A percentile compares a stretch with the other conserved stretches of the same genome.
These are phyloP conservation scores for Pipra filicauda DNA, from an alignment of 2,113 vertebrate species.

Conservation along the genomic window DNA sequence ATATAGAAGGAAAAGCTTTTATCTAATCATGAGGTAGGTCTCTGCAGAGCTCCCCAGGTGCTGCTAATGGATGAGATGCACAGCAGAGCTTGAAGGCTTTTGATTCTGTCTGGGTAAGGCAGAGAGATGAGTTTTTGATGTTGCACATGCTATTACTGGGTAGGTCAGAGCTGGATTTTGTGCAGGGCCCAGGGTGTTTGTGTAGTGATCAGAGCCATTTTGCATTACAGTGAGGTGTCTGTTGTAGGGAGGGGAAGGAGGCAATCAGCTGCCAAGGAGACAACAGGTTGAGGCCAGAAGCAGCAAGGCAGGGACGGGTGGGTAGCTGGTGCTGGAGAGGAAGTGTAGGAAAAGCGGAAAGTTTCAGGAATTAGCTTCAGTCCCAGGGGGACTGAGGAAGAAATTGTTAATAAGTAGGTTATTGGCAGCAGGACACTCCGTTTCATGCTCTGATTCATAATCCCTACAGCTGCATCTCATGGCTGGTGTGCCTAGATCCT, in stretches of 20 bases:
- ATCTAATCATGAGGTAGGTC: conserved; percentile 36
- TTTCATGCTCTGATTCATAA: background rate
- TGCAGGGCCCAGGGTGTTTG: background rate
- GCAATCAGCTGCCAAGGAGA: background rate
- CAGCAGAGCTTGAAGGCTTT: background rate
- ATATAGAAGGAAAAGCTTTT: conserved; percentile 65
- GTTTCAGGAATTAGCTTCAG: background rate
- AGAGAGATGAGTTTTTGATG: background rate
- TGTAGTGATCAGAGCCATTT: background rate
- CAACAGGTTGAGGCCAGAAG: fast-evolving
- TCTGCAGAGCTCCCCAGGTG: background rate
- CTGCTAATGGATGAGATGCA: conserved; percentile 24
- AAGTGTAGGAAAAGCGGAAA: background rate
- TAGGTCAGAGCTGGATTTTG: background rate
- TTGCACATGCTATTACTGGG: background rate
- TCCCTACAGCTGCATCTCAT: background rate
- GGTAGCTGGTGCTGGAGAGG: background rate
- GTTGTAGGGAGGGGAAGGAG: background rate
- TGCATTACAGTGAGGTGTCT: background rate
- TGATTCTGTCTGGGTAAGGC: background rate
- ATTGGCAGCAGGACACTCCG: background rate
- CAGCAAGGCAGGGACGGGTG: fast-evolving
- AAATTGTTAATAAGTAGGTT: background rate
- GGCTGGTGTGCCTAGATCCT: background rate
- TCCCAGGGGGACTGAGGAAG: background rate